Evolutionary conservation across 1,140 invertebrate species (phyloP).

Genomic region (Polypedilum vanderplanki): DNA sequence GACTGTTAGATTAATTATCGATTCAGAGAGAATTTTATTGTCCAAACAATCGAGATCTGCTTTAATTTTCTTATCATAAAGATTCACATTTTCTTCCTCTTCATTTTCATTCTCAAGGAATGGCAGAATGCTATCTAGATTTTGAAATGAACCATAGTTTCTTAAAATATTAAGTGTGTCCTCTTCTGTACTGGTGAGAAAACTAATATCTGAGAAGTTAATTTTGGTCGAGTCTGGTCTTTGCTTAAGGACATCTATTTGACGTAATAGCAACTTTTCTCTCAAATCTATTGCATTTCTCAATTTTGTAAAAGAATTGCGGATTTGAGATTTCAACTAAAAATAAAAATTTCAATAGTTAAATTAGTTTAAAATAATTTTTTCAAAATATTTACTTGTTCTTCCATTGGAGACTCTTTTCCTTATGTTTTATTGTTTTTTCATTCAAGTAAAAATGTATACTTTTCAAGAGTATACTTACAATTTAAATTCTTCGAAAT

Average conservation of each 20-base stretch:
- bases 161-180: conserved; percentile 45
- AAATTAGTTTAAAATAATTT: too few species aligned
- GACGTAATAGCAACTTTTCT: conserved; percentile 49
- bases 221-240: conserved; percentile 38
- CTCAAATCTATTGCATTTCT: conserved; percentile 43
- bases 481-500: too few species aligned
- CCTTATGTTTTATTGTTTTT: too few species aligned
- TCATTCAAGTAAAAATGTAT: too few species aligned
- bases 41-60: conserved; percentile 37
- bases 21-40: conserved; percentile 37
- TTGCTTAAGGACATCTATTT: conserved; percentile 46
- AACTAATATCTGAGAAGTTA: conserved; percentile 40
- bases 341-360: not conserved
- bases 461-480: too few species aligned
- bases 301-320: not conserved
- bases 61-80: conserved; percentile 48
- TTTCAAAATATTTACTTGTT: too few species aligned
- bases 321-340: not conserved
- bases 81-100: conserved; percentile 46
- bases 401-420: too few species aligned
- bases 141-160: conserved; percentile 41
- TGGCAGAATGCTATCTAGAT: conserved; percentile 42
- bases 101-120: conserved; percentile 43
- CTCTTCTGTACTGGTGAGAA: conserved; percentile 41
- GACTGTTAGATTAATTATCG: conserved; percentile 42